A percentile compares a stretch with the other conserved stretches of the same genome.
Evolutionary conservation across 2,888 invertebrate species (phyloP).

Genomic region (Copidosoma aretas): DNA sequence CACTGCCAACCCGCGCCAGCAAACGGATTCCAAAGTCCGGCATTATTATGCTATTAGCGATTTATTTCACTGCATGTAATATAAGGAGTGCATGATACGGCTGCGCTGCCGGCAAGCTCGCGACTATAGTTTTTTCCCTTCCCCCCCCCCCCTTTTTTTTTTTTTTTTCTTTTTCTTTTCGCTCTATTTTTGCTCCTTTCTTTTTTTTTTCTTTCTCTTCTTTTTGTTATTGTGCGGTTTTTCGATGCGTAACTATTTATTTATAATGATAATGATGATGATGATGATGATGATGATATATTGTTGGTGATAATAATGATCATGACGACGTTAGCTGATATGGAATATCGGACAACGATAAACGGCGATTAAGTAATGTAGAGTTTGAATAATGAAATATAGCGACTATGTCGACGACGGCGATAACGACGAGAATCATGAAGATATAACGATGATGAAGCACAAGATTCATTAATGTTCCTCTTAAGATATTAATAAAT

Average conservation of each 20-base stretch:
- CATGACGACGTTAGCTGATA: constrained; percentile 41
- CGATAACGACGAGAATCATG: constrained; percentile 44
- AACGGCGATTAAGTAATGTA: constrained; percentile 39
- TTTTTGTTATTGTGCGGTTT: constrained; percentile 55
- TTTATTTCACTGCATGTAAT: constrained; percentile 29
- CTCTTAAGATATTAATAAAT: constrained; percentile 60
- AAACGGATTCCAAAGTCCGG: constrained; percentile 39
- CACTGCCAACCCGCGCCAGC: constrained; percentile 18
- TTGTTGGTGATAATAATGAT: constrained; percentile 38
- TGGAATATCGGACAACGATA: constrained; percentile 45
- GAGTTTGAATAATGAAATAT: constrained; percentile 39
- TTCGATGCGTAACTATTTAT: constrained; percentile 58
- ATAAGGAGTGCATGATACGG: constrained; percentile 21
- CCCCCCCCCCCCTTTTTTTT: constrained; percentile 7
- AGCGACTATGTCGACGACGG: constrained; percentile 30
- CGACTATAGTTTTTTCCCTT: constrained; percentile 13
- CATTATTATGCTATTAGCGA: constrained; percentile 39
- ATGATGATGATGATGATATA: constrained; percentile 42
- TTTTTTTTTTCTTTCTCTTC: background rate
- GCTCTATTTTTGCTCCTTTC: constrained; percentile 10
- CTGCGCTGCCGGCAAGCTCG: constrained; percentile 28
- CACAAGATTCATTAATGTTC: constrained; percentile 62
- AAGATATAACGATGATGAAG: constrained; percentile 48
- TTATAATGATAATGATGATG: constrained; percentile 51
- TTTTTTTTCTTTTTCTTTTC: constrained; percentile 26